Evolutionary conservation across 2,113 vertebrate genomes (phyloP).

Genomic region (Atrichornis clamosus): DNA sequence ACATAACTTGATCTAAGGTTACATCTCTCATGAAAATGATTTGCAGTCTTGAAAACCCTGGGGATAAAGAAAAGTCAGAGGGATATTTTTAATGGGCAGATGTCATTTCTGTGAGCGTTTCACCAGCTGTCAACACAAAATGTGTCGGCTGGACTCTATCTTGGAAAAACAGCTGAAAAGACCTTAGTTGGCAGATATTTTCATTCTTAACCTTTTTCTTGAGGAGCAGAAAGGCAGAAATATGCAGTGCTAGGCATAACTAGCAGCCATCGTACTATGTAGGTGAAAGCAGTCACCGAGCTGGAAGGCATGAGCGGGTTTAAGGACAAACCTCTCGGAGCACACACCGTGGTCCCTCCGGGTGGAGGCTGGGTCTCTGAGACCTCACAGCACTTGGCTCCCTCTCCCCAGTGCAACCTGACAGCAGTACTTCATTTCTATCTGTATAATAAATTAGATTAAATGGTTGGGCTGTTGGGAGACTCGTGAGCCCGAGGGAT

Average conservation of each 20-base stretch:
- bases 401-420: neutral
- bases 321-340: neutral
- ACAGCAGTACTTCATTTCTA: neutral
- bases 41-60: neutral
- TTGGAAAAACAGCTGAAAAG: slow-evolving; percentile 1
- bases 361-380: neutral
- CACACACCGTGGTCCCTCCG: fast-evolving
- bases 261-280: fast-evolving
- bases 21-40: neutral
- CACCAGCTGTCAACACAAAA: slow-evolving; percentile 17
- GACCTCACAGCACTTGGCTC: neutral
- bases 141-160: neutral
- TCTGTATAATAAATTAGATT: neutral
- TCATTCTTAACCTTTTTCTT: neutral
- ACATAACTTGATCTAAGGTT: slow-evolving; percentile 16
- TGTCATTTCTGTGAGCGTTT: neutral
- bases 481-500: neutral
- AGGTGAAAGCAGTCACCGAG: neutral
- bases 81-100: slow-evolving; percentile 1
- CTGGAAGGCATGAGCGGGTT: neutral
- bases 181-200: slow-evolving; percentile 31
- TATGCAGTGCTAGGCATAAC: neutral
- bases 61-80: neutral
- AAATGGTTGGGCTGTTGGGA: neutral
- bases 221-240: slow-evolving; percentile 28